phyloP scores from a whole-genome alignment of 2,888 invertebrate genomes.

The Enchytraeus crypticus region DNA sequence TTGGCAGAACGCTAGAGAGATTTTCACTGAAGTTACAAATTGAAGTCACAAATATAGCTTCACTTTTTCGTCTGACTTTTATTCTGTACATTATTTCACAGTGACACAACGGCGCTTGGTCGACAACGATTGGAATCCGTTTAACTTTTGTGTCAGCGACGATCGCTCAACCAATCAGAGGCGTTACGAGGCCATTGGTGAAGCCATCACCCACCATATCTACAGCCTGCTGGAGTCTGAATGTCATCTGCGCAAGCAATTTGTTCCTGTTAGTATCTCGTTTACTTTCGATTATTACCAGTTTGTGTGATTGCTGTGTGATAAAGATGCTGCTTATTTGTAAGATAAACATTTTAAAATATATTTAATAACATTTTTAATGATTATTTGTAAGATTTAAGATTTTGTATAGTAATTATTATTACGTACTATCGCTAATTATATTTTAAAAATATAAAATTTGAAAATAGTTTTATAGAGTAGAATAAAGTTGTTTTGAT shows the following conservation, averaged over 20 bases:
- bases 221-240: constrained; percentile 60
- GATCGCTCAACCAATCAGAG: constrained; percentile 61
- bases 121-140: constrained; percentile 56
- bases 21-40: no score
- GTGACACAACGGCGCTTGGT: no score
- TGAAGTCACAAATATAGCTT: no score
- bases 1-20: no score
- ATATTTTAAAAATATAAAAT: no score
- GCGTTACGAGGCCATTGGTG: constrained; percentile 65
- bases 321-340: neutral
- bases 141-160: constrained; percentile 59
- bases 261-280: constrained; percentile 55
- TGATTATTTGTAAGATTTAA: no score
- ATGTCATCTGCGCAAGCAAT: constrained; percentile 54
- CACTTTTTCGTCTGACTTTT: no score
- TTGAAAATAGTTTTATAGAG: no score
- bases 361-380: neutral
- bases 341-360: neutral
- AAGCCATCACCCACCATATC: constrained; percentile 62
- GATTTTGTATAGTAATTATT: no score
- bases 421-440: no score
- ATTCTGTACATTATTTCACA: no score
- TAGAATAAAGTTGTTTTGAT: no score
- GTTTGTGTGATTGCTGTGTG: neutral
- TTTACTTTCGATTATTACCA: neutral